Evolutionary conservation across 2,113 vertebrate species (phyloP), one percentile per base, ranked within the genome.

Genomic region (Myotis brandtii): DNA sequence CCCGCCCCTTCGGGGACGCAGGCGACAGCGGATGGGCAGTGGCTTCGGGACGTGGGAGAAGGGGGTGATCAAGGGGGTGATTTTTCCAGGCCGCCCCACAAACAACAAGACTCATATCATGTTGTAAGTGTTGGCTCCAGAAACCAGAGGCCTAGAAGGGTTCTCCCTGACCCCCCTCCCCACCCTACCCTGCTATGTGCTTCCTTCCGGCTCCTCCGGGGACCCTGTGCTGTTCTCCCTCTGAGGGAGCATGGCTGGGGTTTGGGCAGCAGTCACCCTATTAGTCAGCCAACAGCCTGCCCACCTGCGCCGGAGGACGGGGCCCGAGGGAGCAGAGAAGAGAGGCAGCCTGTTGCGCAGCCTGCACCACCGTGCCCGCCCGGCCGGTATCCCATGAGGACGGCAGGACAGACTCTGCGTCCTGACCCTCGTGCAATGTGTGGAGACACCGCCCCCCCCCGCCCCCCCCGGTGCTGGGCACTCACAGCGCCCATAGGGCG

Each of bases 121-220:
- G 54, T 9, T 43, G 6, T 17, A 18, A 46, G 40, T 9, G 43
- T 34, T 34, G 9, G 50, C 11, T 54, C 37, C 37, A 48, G 25
- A 82, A 30, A 50, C 81, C 46, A 0, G 4, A 92, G n/a, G 56
- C 34, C 62, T 48, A 12, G 10, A 13, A 13, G 37, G 6, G 14
- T 66, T 59, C 17, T 27, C 30, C 82, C 69, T 17, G 23, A 25
- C 18, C 13, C 11, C 23, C n/a, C 2, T 25, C 9, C 16, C 6
- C 27, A 20, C 16, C 14, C 27, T 10, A 23, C 46, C 52, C 2
- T 21, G 0, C 14, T 43, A 2, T 10, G 0, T 6, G 20, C 40
- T 69, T 80, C 52, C 32, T 56, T 23, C 50, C 0, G 12, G 32
- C 13, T 32, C 13, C 1, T 25, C 0, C 0, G 21, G 20, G 56